Conservation (phyloP, 2,797 vertebrate genomes). For the Pteronotus mesoamericanus region DNA sequence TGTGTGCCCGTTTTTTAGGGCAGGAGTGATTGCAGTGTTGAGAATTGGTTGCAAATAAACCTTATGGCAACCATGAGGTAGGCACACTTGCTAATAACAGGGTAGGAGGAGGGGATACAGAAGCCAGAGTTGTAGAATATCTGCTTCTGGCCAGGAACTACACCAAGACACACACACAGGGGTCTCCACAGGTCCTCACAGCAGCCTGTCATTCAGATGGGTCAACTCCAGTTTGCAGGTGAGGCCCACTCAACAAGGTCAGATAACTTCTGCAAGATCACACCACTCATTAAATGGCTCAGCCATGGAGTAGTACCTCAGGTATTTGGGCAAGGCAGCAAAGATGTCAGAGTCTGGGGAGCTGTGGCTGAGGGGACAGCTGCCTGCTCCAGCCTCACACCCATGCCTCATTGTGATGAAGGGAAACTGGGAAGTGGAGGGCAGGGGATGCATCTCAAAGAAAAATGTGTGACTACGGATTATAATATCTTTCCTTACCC, state of each 20-base stretch:
- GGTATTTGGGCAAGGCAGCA: background rate
- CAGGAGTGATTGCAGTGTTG: background rate
- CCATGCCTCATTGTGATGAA: background rate
- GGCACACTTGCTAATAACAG: background rate
- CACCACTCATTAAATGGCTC: background rate
- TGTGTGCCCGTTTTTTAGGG: background rate
- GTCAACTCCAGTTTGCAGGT: background rate
- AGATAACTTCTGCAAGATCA: background rate
- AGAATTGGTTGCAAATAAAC: background rate
- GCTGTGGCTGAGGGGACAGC: background rate
- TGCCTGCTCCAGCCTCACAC: background rate
- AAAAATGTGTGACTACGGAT: background rate
- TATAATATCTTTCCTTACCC: background rate
- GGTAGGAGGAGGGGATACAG: background rate
- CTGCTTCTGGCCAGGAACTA: background rate
- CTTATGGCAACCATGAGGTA: background rate
- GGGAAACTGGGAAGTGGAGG: background rate
- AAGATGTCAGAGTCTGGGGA: background rate
- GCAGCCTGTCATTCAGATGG: background rate
- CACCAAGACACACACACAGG: background rate
- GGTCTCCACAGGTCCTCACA: background rate
- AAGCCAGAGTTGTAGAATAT: background rate
- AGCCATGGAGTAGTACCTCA: background rate
- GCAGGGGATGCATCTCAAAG: background rate
- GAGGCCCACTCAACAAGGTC: background rate